A percentile compares a stretch with the other conserved stretches of the same genome.
These are phyloP conservation scores for Lydus trimaculatus DNA, from an alignment of 2,888 invertebrate genomes.

Conservation along the genomic window DNA sequence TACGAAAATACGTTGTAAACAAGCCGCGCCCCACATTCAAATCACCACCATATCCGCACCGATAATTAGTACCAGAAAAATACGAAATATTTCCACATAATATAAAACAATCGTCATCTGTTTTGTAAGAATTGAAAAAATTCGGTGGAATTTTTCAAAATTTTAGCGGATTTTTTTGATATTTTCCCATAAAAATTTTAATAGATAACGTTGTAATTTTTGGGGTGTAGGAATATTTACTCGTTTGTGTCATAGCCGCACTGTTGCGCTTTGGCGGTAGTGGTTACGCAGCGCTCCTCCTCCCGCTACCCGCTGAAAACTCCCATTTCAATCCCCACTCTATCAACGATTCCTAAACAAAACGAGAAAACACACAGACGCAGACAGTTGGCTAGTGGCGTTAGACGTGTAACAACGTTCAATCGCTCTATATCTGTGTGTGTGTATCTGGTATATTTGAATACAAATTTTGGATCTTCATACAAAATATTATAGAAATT, in stretches of 20 bases:
- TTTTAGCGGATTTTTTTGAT: constrained; percentile 7
- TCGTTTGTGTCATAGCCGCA: constrained; percentile 61
- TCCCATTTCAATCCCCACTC: constrained; percentile 21
- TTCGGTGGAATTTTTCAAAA: constrained; percentile 2
- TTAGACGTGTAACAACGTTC: constrained; percentile 45
- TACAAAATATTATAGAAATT: too few relatives aligned
- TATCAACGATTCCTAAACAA: constrained; percentile 53
- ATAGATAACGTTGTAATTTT: constrained; percentile 15
- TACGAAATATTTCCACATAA: constrained; percentile 45
- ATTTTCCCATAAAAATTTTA: constrained; percentile 10
- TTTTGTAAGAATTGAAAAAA: not conserved
- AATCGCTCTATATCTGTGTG: not conserved
- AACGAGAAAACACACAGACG: constrained; percentile 52
- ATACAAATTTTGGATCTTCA: not conserved
- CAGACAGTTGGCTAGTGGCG: constrained; percentile 59
- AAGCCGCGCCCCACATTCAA: constrained; percentile 77
- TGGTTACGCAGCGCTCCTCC: constrained; percentile 53
- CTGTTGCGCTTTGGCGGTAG: constrained; percentile 59
- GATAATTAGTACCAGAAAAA: constrained; percentile 67
- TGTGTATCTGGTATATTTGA: not conserved
- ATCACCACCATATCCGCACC: constrained; percentile 67
- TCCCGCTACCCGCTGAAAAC: constrained; percentile 22
- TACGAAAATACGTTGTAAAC: constrained; percentile 70
- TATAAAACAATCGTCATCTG: not conserved
- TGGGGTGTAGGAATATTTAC: constrained; percentile 61